Base-by-base conservation (phyloP, 2,888 invertebrate genomes). In the Orgyia antiqua region DNA sequence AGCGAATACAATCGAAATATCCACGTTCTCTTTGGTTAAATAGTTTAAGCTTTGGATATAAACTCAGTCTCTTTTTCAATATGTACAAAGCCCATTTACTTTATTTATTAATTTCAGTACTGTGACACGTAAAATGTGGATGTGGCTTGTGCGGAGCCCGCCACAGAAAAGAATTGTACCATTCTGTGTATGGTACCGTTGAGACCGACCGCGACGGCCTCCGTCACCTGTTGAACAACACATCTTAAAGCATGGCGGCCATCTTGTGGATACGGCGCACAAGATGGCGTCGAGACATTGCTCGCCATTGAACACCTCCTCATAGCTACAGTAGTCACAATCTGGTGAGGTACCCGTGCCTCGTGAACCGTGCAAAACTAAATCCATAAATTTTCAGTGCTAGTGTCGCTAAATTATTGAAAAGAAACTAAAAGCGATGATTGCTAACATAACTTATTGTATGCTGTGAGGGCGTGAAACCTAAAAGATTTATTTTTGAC, bases 81-180 rank as follows among this genome's bases (percentile, higher is more conserved):
- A 84, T 86, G 64, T 84, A 84, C 86, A 86, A 70, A 58, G 72
- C 72, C 74, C 60, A 56, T 67, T 67, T 45, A 19, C 42, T 58
- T 58, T 62, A 61, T 55, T 61, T 56, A 58, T 57, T 51, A 72
- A 65, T 59, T 59, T 87, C 83, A 88, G 75, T 87, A 88, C 71
- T 88, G 87, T 68, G 88, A 88, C 70, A 89, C 89, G 80, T 89
- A 89, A 88, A 89, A 89, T 75, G 89, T 89, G 68, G 89, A 88
- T 45, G 87, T 87, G 84, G 88, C 88, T 76, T 88, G 87, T 68
- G 88, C 76, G 63, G 88, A 87, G 80, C 88, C 88, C 72, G 84
- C 82, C 71, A 88, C 83, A 67, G 89, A 88, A 88, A 89, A 89
- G 87, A 88, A 89, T 63, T 89, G 88, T 71, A 88, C 88, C 87